Evolutionary conservation across 1,140 invertebrate species (phyloP), one percentile per base, ranked within the genome.

Genomic region (Microplitis demolitor): DNA sequence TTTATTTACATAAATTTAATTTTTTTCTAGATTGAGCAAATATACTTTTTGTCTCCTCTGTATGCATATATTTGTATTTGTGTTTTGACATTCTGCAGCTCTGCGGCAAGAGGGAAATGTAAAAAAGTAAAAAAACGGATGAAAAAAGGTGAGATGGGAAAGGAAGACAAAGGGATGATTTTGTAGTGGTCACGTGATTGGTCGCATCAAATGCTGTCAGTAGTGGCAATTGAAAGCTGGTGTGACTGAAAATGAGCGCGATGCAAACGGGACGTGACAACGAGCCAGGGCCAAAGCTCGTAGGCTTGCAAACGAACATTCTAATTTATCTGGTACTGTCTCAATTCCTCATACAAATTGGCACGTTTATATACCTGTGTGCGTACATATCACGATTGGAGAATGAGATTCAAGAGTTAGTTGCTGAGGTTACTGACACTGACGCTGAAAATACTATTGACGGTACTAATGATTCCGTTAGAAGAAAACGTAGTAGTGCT

Each of bases 321-420:
- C 77, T 85, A 62, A 82, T 81, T 71, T 81, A 76, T 63, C 77
- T 83, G 33, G 50, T 85, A 67, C 75, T 81, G 37, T 79, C 78
- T 50, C 82, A 83, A 70, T 82, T 81, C 63, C 24, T 83, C 37
- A 71, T 76, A 6, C 83, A 85, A 69, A 77, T 83, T 62, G 74
- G 79, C 66, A 77, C 74, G 0, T 85, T 82, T 74, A 74, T 79
- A 33, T 83, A 83, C 70, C 76, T 85, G 11, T 82, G 83, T 66
- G 75, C 74, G 4, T 76, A 81, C 50, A 75, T 85, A 45, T 73
- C 71, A 31, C 72, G 77, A 53, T 67, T 84, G 68, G 81, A 83
- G 63, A 75, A 73, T 31, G 71, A 79, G 24, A 76, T 82, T 11
- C 63, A 74, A 11, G 71, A 78, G 6, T 24, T 66, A 4, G 34